Percentiles rank a stretch among this genome's conserved stretches.
phyloP scores from a whole-genome alignment of 2,113 vertebrate species.

The Nanorana parkeri region DNA sequence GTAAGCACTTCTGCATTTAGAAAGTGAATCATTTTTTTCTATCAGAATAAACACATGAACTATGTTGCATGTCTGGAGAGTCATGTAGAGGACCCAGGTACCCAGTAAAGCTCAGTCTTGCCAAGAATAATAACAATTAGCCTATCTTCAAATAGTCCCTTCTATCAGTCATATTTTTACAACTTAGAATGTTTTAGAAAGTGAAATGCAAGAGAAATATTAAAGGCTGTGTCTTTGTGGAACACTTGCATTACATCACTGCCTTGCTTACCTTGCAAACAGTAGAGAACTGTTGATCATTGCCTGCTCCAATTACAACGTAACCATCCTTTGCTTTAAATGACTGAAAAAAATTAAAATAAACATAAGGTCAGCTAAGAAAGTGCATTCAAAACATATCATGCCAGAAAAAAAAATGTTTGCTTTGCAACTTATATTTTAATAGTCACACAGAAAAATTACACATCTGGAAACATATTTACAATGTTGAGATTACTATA shows the following conservation, averaged over 20 bases:
- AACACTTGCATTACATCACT: conserved; percentile 27
- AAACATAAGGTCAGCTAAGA: conserved; percentile 35
- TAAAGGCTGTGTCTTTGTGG: not conserved
- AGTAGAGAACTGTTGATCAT: conserved; percentile 85
- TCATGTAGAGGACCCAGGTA: conserved; percentile 28
- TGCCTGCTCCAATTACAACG: conserved; percentile 88
- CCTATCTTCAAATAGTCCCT: conserved; percentile 16
- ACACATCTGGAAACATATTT: conserved; percentile 24
- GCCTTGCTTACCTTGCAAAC: conserved; percentile 82
- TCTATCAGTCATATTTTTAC: conserved; percentile 27
- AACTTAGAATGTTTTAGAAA: conserved; percentile 33
- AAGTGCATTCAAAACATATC: conserved; percentile 13
- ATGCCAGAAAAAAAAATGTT: conserved; percentile 19
- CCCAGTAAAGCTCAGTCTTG: not conserved
- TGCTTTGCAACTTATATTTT: conserved; percentile 47
- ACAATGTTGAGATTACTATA: conserved; percentile 10
- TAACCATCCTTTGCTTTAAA: conserved; percentile 90
- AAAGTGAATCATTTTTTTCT: not conserved
- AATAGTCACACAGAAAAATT: conserved; percentile 16
- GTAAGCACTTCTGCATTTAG: no score
- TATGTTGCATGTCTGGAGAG: conserved; percentile 10
- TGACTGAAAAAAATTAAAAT: conserved; percentile 74
- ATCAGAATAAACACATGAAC: not conserved
- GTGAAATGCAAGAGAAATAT: conserved; percentile 25
- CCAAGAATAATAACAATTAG: conserved; percentile 47